phyloP scores from a whole-genome alignment of 2,888 invertebrate species.

The Monopis laevigella region DNA sequence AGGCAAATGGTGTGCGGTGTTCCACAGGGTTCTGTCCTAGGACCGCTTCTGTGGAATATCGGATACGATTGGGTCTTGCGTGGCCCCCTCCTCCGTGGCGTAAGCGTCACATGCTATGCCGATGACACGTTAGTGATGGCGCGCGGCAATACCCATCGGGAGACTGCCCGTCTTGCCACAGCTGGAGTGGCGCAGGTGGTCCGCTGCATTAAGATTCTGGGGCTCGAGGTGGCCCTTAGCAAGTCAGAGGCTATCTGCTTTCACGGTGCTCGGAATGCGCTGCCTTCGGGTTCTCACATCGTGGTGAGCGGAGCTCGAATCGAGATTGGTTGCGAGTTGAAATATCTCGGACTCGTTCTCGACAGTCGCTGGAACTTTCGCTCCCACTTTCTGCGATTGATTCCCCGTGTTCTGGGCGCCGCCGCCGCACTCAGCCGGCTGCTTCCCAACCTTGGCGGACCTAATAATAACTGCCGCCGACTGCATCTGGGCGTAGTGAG shows the following conservation, averaged over 20 bases:
- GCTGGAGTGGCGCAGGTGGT: background rate
- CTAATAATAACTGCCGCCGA: background rate
- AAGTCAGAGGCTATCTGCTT: background rate
- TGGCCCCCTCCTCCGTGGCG: background rate
- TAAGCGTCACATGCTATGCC: constrained; percentile 14
- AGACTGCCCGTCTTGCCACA: background rate
- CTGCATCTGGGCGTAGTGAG: background rate
- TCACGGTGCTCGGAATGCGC: background rate
- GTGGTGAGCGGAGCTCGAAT: constrained; percentile 10
- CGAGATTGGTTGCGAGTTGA: constrained; percentile 10
- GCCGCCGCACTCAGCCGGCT: background rate
- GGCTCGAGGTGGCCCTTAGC: background rate
- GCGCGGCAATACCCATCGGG: constrained; percentile 1
- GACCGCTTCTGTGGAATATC: constrained; percentile 16
- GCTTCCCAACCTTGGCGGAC: constrained; percentile 1
- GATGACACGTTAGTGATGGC: constrained; percentile 17
- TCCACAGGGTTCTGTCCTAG: constrained; percentile 19
- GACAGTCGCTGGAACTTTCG: constrained; percentile 16
- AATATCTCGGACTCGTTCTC: constrained; percentile 17
- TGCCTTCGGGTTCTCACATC: background rate
- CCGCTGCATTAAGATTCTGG: background rate
- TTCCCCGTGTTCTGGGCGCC: background rate
- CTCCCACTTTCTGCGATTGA: constrained; percentile 12
- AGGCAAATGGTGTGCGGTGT: constrained; percentile 13
- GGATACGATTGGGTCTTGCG: constrained; percentile 14